Base-by-base conservation (phyloP, 2,113 vertebrate species). In the Verasper variegatus region DNA sequence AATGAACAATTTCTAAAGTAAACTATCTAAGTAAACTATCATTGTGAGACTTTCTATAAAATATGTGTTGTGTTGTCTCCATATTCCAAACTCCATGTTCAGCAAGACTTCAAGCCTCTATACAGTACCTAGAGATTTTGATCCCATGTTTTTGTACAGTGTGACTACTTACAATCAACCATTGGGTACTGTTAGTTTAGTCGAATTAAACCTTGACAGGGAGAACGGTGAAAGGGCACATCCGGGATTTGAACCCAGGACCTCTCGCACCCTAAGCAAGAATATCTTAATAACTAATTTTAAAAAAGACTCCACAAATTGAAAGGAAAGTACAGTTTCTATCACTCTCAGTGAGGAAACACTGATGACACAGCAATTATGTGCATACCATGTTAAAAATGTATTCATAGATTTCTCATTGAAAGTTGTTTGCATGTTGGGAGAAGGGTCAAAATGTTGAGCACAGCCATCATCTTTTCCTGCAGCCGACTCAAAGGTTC, bases 201-300 rank as follows among this genome's bases (percentile, higher is more conserved):
- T 10, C 2, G 35, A 37, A 37, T 37, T 2, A 37, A 2, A 8
- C 8, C 7, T 9, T 37, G 35, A 10, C 1, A 37, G 35, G 0
- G 9, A 37, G 35, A 37, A 37, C 1, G 35, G 35, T 37, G 35
- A 37, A 37, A 37, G 35, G 35, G 6, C n/a, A 12, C 6, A 23
- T 95, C 94, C 93, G 95, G 95, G 94, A 95, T 95, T 95, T 94
- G 94, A 95, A 94, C 93, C 95, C 93, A 94, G 94, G 95, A 95
- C 94, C 94, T 95, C 93, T 95, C 94, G 94, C 94, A 95, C 95
- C 95, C 95, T 95, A 95, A 95, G 94, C 94, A 93, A 95, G 94
- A 95, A 95, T 95, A 55, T 20, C 49, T 52, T 1, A 52, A 47
- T 47, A 17, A 47, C 45, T 20, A 1, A 9, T 49, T 70, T 70